These are phyloP conservation scores for Leptinotarsa rubiginosa DNA, from an alignment of 2,888 invertebrate species.

Conservation along the genomic window DNA sequence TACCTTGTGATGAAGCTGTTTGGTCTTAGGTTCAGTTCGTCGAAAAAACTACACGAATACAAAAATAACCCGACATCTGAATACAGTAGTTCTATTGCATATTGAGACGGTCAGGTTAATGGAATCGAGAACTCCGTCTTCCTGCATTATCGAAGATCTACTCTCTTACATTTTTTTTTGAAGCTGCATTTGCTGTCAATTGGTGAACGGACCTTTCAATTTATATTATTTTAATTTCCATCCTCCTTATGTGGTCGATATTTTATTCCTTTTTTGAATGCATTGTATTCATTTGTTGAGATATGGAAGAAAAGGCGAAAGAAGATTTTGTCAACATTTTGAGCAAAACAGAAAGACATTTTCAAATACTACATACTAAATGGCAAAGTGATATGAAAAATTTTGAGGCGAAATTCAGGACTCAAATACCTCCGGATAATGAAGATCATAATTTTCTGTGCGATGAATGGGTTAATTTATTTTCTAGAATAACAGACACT, in stretches of 20 bases:
- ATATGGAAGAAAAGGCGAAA: slow-evolving; percentile 56
- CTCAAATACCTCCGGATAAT: slow-evolving; percentile 61
- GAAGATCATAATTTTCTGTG: slow-evolving; percentile 64
- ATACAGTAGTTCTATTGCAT: no score
- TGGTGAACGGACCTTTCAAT: no score
- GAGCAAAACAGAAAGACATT: slow-evolving; percentile 59
- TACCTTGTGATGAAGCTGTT: no score
- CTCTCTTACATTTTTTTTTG: no score
- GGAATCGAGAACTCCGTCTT: no score
- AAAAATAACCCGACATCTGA: no score
- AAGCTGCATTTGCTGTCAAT: no score
- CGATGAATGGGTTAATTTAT: slow-evolving; percentile 65
- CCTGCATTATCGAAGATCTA: no score
- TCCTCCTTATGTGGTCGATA: slow-evolving; percentile 45
- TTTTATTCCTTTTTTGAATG: slow-evolving; percentile 42
- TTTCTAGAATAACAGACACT: slow-evolving; percentile 63
- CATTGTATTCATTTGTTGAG: slow-evolving; percentile 17
- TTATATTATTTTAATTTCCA: not conserved
- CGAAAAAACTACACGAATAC: no score
- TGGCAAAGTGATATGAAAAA: slow-evolving; percentile 61
- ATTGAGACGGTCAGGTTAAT: no score
- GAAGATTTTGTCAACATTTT: slow-evolving; percentile 62
- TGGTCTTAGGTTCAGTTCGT: no score
- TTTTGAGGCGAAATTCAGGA: slow-evolving; percentile 64
- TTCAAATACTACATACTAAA: slow-evolving; percentile 62